Percentiles rank a stretch among this genome's conserved stretches.
These are phyloP conservation scores for Cryptus armator DNA, from an alignment of 2,888 invertebrate species.

Conservation along the genomic window DNA sequence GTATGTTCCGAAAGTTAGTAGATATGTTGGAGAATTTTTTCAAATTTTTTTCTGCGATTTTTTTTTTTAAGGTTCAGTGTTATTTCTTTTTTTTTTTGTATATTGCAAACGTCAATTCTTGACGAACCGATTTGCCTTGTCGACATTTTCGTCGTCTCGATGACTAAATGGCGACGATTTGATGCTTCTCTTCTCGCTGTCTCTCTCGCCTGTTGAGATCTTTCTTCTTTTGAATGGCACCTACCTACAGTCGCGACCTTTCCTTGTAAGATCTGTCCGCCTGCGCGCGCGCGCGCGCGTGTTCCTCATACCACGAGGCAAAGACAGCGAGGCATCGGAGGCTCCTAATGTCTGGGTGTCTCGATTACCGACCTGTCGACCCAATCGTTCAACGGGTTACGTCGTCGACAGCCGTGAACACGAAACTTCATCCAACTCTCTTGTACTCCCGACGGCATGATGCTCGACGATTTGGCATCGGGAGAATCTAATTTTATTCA, in stretches of 20 bases:
- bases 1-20: too few species aligned
- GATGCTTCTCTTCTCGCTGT: conserved; percentile 1
- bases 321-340: conserved; percentile 21
- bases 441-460: conserved; percentile 23
- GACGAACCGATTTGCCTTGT: conserved; percentile 22
- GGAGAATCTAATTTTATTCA: conserved; percentile 62
- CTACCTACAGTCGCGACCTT: conserved; percentile 45
- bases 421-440: conserved; percentile 20
- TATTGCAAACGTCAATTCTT: background rate
- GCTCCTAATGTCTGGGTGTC: conserved; percentile 63
- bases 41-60: background rate
- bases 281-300: background rate
- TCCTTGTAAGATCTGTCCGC: conserved; percentile 38
- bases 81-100: background rate
- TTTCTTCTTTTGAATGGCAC: conserved; percentile 53
- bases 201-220: conserved; percentile 29
- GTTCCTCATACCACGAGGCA: conserved; percentile 49
- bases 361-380: conserved; percentile 60
- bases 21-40: background rate
- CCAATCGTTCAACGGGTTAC: conserved; percentile 45
- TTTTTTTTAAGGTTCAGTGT: background rate
- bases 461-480: conserved; percentile 53
- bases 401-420: conserved; percentile 45
- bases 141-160: conserved; percentile 53
- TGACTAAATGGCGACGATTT: conserved; percentile 21